Percentiles rank a stretch among this genome's conserved stretches.
Conservation (phyloP, 2,113 vertebrate genomes). For the Chaetodon trifascialis region DNA sequence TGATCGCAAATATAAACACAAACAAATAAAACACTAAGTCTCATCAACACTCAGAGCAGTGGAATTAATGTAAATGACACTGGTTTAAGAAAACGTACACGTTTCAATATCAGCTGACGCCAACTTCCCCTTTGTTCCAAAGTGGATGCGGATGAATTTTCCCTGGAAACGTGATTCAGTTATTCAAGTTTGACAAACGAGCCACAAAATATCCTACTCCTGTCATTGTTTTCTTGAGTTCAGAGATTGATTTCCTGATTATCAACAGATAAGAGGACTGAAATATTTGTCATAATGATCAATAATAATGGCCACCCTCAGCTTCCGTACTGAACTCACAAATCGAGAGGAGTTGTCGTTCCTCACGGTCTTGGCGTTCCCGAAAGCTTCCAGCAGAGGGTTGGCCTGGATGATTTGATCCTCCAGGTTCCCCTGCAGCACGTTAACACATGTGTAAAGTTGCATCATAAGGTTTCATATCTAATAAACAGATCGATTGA, state of each 20-base stretch:
- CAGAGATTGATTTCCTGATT: neutral
- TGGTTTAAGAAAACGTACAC: slow-evolving; percentile 56
- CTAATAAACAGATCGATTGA: neutral
- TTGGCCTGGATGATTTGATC: slow-evolving; percentile 82
- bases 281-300: too few relatives aligned
- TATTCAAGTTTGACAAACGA: neutral
- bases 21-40: neutral
- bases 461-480: neutral
- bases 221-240: neutral
- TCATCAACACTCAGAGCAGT: neutral
- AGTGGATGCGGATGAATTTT: slow-evolving; percentile 83
- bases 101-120: slow-evolving; percentile 82
- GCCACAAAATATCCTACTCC: too few relatives aligned
- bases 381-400: slow-evolving; percentile 82
- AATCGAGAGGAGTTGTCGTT: slow-evolving; percentile 80
- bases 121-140: slow-evolving; percentile 80
- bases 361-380: slow-evolving; percentile 81
- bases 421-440: slow-evolving; percentile 72
- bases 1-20: slow-evolving; percentile 23
- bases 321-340: slow-evolving; percentile 53
- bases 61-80: neutral
- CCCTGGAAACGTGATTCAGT: slow-evolving; percentile 56
- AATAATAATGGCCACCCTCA: neutral
- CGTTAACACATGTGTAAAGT: too few relatives aligned
- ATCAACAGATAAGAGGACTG: neutral